Percentiles rank a stretch among this genome's conserved stretches.
Evolutionary conservation across 2,113 vertebrate genomes (phyloP).

Genomic region (Dissostichus mawsoni): DNA sequence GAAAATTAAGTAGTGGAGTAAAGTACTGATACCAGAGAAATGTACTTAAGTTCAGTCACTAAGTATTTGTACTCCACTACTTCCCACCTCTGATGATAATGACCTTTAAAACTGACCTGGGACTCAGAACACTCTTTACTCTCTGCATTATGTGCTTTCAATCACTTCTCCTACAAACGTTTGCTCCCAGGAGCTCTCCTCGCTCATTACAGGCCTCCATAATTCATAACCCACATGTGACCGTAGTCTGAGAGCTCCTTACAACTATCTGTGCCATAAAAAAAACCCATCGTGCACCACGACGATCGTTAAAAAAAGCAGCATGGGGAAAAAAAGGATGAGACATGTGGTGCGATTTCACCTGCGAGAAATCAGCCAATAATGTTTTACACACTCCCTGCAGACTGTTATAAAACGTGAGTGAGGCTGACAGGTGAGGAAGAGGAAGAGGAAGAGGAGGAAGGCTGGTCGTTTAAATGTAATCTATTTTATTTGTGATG

Average conservation of each 20-base stretch:
- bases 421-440: conserved; percentile 32
- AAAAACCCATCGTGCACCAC: conserved; percentile 29
- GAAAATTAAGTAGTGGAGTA: too few relatives aligned
- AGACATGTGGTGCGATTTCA: conserved; percentile 52
- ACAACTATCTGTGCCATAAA: conserved; percentile 20
- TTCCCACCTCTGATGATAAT: too few relatives aligned
- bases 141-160: conserved; percentile 34
- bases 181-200: conserved; percentile 45
- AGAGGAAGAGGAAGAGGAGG: neutral
- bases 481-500: conserved; percentile 48
- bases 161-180: conserved; percentile 58
- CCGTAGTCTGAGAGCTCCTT: conserved; percentile 48
- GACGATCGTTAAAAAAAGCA: conserved; percentile 51
- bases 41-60: too few relatives aligned
- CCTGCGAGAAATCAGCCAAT: conserved; percentile 40
- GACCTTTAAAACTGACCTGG: conserved; percentile 34
- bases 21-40: too few relatives aligned
- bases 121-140: conserved; percentile 32
- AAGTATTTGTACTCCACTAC: too few relatives aligned
- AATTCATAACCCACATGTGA: conserved; percentile 58
- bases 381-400: conserved; percentile 57
- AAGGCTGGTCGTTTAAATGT: conserved; percentile 28
- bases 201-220: conserved; percentile 51
- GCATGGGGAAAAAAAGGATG: conserved; percentile 38
- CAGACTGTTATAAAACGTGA: conserved; percentile 56